Conservation (phyloP, 2,113 vertebrate species). For the Oryzias curvinotus region DNA sequence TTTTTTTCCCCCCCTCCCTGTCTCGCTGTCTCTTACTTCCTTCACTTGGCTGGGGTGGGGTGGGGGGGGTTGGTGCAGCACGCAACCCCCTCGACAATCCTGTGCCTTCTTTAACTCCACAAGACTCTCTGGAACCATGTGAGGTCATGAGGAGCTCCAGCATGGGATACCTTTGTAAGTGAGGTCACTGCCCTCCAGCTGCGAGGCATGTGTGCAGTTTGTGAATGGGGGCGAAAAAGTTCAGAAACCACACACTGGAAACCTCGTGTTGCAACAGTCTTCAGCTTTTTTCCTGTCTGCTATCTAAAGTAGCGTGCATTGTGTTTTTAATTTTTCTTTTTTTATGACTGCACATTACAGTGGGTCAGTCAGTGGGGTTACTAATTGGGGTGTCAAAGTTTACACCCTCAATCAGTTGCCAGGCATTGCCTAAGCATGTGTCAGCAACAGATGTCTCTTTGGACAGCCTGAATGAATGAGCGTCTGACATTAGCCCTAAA, state of each 20-base stretch:
- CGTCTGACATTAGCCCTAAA: constrained; percentile 39
- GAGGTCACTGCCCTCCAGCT: constrained; percentile 35
- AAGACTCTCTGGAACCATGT: constrained; percentile 83
- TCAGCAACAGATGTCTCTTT: constrained; percentile 13
- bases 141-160: constrained; percentile 89
- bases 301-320: too few relatives aligned
- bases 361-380: constrained; percentile 3
- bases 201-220: constrained; percentile 1
- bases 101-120: constrained; percentile 85
- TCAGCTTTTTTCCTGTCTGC: too few relatives aligned
- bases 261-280: background rate
- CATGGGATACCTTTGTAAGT: constrained; percentile 97
- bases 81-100: constrained; percentile 85
- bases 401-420: constrained; percentile 17
- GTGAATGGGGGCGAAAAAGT: background rate
- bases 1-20: constrained; percentile 13
- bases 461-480: constrained; percentile 17
- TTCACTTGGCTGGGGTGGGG: constrained; percentile 47
- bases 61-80: constrained; percentile 71
- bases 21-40: constrained; percentile 53
- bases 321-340: too few relatives aligned
- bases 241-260: background rate
- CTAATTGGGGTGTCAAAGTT: constrained; percentile 14
- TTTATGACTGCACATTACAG: background rate
- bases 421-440: constrained; percentile 7